Percentiles rank a stretch among this genome's conserved stretches.
phyloP scores from a whole-genome alignment of 2,888 invertebrate genomes.

The Ypsolopha sequella region DNA sequence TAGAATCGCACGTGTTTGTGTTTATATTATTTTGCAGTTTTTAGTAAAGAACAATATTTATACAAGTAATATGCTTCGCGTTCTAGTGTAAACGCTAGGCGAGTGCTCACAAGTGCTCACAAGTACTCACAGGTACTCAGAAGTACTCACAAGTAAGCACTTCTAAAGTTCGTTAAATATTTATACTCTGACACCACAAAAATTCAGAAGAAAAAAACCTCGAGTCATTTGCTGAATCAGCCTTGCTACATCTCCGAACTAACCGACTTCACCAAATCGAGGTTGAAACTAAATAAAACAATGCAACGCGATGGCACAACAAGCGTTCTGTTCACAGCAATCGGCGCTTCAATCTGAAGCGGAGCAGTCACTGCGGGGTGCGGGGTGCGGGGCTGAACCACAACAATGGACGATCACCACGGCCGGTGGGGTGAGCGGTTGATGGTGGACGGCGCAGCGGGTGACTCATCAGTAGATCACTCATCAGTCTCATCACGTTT shows the following conservation, averaged over 20 bases:
- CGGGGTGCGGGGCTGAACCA: not conserved
- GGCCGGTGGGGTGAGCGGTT: not conserved
- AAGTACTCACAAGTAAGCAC: too few relatives aligned
- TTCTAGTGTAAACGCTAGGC: too few relatives aligned
- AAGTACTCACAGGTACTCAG: too few relatives aligned
- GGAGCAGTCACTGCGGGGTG: too few relatives aligned
- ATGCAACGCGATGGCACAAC: not conserved
- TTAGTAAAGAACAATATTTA: too few relatives aligned
- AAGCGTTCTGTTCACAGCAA: not conserved
- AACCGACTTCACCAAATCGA: not conserved
- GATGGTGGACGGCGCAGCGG: not conserved
- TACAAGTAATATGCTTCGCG: too few relatives aligned
- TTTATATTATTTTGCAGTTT: too few relatives aligned
- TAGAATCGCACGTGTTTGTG: too few relatives aligned
- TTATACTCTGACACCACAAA: too few relatives aligned
- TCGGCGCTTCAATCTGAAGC: not conserved
- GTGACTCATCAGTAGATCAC: not conserved
- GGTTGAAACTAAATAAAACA: not conserved
- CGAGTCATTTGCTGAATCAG: not conserved
- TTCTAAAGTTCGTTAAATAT: too few relatives aligned
- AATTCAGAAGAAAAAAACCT: not conserved
- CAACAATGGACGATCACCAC: not conserved
- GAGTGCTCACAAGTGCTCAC: too few relatives aligned
- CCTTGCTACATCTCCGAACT: not conserved
- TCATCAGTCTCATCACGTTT: too few relatives aligned